phyloP scores from a whole-genome alignment of 2,888 invertebrate genomes.

The Dynastes grantii region DNA sequence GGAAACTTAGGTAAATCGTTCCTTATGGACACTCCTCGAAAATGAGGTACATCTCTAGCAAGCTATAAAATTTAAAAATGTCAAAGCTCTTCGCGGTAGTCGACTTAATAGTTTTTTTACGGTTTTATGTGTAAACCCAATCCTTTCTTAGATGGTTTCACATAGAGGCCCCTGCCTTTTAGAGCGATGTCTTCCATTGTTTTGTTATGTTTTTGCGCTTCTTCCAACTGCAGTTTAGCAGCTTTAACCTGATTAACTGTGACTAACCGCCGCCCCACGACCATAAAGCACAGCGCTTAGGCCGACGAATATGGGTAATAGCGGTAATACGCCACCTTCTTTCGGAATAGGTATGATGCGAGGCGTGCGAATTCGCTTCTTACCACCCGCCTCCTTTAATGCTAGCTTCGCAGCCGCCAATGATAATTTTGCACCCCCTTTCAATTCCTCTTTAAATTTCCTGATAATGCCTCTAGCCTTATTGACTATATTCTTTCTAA shows the following conservation, averaged over 20 bases:
- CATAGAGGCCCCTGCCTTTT: constrained; percentile 52
- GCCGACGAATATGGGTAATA: constrained; percentile 59
- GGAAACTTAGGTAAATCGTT: constrained; percentile 51
- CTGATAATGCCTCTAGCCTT: constrained; percentile 1
- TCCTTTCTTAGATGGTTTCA: constrained; percentile 53
- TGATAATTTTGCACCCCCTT: constrained; percentile 33
- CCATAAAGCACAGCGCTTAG: too few species aligned
- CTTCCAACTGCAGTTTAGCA: constrained; percentile 56
- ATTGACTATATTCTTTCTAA: neutral
- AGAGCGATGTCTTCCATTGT: constrained; percentile 59
- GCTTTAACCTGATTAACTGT: constrained; percentile 57
- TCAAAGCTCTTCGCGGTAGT: constrained; percentile 56
- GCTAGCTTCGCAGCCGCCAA: constrained; percentile 36
- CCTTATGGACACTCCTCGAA: constrained; percentile 59
- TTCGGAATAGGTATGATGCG: constrained; percentile 63
- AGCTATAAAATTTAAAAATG: constrained; percentile 54
- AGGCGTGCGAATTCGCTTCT: constrained; percentile 53
- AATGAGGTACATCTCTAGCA: constrained; percentile 49
- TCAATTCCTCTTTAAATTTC: constrained; percentile 7
- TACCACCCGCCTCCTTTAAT: constrained; percentile 37
- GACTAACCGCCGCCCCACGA: constrained; percentile 56
- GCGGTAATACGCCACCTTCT: constrained; percentile 59
- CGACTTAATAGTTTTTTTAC: constrained; percentile 54
- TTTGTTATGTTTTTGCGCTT: constrained; percentile 60
- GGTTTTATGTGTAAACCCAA: constrained; percentile 22